Conservation (phyloP, 2,797 vertebrate genomes). For the Leptatherina wallacei region DNA sequence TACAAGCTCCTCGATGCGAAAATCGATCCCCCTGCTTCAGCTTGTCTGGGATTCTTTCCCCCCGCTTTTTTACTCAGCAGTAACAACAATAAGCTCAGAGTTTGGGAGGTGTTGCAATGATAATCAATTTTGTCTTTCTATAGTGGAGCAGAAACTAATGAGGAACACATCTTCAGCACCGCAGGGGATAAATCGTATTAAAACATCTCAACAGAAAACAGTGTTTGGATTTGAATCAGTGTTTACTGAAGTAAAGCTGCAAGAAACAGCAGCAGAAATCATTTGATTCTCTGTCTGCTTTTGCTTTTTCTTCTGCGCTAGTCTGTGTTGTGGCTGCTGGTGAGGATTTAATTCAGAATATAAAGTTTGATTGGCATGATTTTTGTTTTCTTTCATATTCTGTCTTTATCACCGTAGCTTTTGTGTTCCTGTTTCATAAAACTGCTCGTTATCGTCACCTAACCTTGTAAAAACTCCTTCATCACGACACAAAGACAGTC, state of each 20-base stretch:
- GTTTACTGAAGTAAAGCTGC: slow-evolving; percentile 22
- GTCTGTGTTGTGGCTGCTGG: neutral
- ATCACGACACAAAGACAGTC: neutral
- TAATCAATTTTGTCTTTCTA: slow-evolving; percentile 55
- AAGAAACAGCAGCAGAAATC: slow-evolving; percentile 12
- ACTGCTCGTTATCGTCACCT: neutral
- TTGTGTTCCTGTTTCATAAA: neutral
- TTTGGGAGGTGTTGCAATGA: slow-evolving; percentile 35
- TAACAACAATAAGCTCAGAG: slow-evolving; percentile 21
- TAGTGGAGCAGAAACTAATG: slow-evolving; percentile 51
- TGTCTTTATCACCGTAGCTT: neutral
- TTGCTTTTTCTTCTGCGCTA: neutral
- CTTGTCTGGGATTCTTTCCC: slow-evolving; percentile 10
- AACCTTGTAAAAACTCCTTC: neutral
- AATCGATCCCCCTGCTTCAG: slow-evolving; percentile 39
- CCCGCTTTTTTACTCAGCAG: neutral
- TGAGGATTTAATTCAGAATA: neutral
- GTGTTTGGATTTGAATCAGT: slow-evolving; percentile 9
- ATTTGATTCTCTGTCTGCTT: neutral
- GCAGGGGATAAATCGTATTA: slow-evolving; percentile 45
- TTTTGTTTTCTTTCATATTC: neutral
- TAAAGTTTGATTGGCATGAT: neutral
- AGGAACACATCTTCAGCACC: slow-evolving; percentile 46
- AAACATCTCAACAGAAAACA: slow-evolving; percentile 9
- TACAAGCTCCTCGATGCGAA: slow-evolving; percentile 19